Evolutionary conservation across 1,140 invertebrate species (phyloP).

Genomic region (Palaemon carinicauda): DNA sequence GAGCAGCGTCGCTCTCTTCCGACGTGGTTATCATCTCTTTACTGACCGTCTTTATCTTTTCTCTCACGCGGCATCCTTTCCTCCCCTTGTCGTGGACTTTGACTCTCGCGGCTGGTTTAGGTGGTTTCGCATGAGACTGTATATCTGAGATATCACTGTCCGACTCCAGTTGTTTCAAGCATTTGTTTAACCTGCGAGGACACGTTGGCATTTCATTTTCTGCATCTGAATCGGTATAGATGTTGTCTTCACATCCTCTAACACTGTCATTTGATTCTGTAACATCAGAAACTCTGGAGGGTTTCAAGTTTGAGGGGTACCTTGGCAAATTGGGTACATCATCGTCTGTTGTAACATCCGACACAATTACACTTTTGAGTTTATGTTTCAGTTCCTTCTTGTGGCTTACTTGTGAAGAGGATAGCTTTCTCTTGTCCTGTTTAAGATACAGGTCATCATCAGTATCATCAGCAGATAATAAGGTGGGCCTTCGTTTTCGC

Average conservation of each 20-base stretch:
- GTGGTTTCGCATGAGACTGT: conserved; percentile 34
- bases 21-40: conserved; percentile 51
- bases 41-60: conserved; percentile 42
- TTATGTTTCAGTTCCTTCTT: conserved; percentile 49
- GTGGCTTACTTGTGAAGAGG: neutral
- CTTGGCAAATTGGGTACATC: conserved; percentile 43
- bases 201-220: conserved; percentile 22
- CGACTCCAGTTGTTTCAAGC: conserved; percentile 27
- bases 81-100: conserved; percentile 45
- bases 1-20: conserved; percentile 46
- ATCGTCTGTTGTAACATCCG: conserved; percentile 57
- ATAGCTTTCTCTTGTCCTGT: conserved; percentile 59
- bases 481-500: conserved; percentile 21
- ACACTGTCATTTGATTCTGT: conserved; percentile 18
- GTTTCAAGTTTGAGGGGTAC: conserved; percentile 6
- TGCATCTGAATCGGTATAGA: conserved; percentile 38
- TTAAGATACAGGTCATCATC: conserved; percentile 44
- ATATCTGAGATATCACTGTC: conserved; percentile 44
- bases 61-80: conserved; percentile 7
- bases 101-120: conserved; percentile 42
- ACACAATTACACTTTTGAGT: conserved; percentile 46
- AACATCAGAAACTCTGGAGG: conserved; percentile 11
- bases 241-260: neutral
- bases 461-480: conserved; percentile 47
- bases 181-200: conserved; percentile 6